Base-by-base conservation (phyloP, 92 coral and sea anemone species). In the Palythoa grandiflora region DNA sequence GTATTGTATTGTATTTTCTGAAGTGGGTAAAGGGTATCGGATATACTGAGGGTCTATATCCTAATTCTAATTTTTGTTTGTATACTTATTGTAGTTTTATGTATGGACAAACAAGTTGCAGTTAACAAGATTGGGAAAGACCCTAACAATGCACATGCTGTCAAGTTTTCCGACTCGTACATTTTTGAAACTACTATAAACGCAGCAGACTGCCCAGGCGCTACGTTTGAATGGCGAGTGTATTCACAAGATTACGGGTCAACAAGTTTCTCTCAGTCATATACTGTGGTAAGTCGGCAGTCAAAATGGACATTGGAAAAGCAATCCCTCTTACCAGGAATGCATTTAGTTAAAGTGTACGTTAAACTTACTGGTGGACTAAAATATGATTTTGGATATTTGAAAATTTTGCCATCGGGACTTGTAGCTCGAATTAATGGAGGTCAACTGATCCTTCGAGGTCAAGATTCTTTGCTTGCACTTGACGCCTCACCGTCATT, bases 381-480 rank as follows among this genome's bases (percentile, higher is more conserved):
- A 1, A 79, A 79, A 28, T 79, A 79, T 37, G 84, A 79, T 61
- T 60, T 79, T 20, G 84, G 84, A 5, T 79, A 36, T 61, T 79
- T 79, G 36, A 72, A 79, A 59, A 38, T 79, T 6, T 11, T 16
- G 13, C 84, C 84, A 36, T 59, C 84, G 15, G 51, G 71, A 20
- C 36, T 79, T 9, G 47, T 79, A 20, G 84, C 72, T 6, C 84
- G 84, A 44, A 79, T 79, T 38, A 72, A 79, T 79, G 84, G 84
- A 37, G 84, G 84, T 79, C 52, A 79, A 60, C 16, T 57, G 2
- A 55, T 79, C 13, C 28, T n/a, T 9, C 72, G 84, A 16, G 38
- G 73, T 38, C 71, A 79, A 79, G 54, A 47, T 47, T 59, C 84
- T 53, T 13, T 39, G 60, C 37, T 79, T 11, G 38, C 53, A 15